Conservation (phyloP, 2,113 vertebrate species). For the Thomomys bottae region DNA sequence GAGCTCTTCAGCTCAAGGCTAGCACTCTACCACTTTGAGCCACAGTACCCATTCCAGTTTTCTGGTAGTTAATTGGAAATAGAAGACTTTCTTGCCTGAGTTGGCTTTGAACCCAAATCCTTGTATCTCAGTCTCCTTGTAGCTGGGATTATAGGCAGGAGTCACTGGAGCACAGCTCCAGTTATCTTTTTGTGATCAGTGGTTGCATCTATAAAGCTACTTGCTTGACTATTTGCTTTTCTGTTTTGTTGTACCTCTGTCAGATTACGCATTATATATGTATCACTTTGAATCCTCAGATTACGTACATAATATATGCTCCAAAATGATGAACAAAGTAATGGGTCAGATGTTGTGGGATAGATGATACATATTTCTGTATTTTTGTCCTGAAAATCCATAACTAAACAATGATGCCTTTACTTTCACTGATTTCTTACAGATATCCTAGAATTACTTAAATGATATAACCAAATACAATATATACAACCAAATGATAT, state of each 20-base stretch:
- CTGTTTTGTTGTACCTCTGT: neutral
- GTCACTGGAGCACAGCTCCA: neutral
- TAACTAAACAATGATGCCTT: neutral
- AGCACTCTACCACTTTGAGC: too few species aligned
- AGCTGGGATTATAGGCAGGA: too few species aligned
- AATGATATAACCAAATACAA: neutral
- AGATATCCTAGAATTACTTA: neutral
- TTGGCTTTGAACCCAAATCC: too few species aligned
- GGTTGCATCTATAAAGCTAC: neutral
- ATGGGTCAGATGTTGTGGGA: neutral
- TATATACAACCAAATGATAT: slow-evolving; percentile 40
- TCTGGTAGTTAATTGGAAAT: too few species aligned
- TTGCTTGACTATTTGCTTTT: neutral
- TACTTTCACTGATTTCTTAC: neutral
- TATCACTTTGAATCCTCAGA: neutral
- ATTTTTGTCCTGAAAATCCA: slow-evolving; percentile 3
- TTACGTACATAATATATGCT: neutral
- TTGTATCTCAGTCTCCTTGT: too few species aligned
- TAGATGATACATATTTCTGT: neutral
- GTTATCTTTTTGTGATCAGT: neutral
- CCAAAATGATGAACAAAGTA: neutral
- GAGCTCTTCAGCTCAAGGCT: too few species aligned
- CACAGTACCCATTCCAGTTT: too few species aligned
- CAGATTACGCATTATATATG: neutral
- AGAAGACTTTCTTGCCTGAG: too few species aligned